Evolutionary conservation across 2,797 vertebrate species (phyloP).

Genomic region (Hipposideros larvatus): DNA sequence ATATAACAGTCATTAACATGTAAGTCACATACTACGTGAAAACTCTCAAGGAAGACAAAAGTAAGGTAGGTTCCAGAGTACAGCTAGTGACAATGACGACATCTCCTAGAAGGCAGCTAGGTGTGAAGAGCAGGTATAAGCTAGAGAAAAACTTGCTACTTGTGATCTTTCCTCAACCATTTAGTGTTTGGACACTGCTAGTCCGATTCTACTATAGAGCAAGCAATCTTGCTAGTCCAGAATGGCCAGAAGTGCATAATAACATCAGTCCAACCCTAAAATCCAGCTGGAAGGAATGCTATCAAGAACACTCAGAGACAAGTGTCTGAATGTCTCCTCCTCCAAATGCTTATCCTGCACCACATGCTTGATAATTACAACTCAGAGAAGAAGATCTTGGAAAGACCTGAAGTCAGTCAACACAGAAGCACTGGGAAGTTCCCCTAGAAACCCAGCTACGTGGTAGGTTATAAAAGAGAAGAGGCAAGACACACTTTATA

Average conservation of each 20-base stretch:
- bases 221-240: background rate
- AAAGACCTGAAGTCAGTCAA: background rate
- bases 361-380: background rate
- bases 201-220: background rate
- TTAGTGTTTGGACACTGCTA: background rate
- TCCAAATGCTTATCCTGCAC: background rate
- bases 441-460: fast-evolving
- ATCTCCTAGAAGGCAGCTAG: background rate
- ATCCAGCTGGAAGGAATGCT: fast-evolving
- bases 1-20: background rate
- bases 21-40: background rate
- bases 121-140: background rate
- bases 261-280: background rate
- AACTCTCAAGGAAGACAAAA: background rate
- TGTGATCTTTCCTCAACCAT: background rate
- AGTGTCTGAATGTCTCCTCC: background rate
- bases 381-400: background rate
- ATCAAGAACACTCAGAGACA: background rate
- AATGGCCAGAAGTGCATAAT: background rate
- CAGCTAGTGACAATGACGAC: background rate
- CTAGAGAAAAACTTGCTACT: background rate
- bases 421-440: background rate
- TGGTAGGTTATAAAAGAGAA: background rate
- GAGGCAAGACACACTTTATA: background rate
- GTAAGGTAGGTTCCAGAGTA: background rate